Evolutionary conservation across 2,888 invertebrate species (phyloP), one percentile per base, ranked within the genome.

Genomic region (Drosophila lutescens): DNA sequence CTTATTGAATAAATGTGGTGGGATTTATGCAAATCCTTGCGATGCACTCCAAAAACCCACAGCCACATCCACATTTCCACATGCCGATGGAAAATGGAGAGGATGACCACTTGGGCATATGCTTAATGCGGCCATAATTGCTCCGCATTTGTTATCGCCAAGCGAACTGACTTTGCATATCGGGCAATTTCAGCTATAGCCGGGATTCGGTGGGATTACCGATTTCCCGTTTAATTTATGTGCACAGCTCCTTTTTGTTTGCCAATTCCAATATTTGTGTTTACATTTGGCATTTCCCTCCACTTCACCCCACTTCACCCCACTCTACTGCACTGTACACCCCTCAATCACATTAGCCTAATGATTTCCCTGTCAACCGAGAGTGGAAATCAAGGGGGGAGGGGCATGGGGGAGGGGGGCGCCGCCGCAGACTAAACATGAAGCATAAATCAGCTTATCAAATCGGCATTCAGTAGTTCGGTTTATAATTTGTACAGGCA

Each of bases 1-100:
- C 80, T 74, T 76, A 83, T 83, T 88, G 83, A 88, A 83, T 83
- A 79, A 82, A 86, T 88, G 80, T 56, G 78, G 72, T 43, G 47
- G 75, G 88, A 78, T 74, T 84, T 87, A 85, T 87, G 88, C 75
- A 85, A 89, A 84, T 85, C 74, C 76, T 62, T 50, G 13, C 49
- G 49, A 43, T 71, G 69, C 68, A 69, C 56, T 69, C 51, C 26
- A 17, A 32, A 30, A 30, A 12, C 12, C 15, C 47, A 40, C 56
- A 34, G 4, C 12, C 34, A 50, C 38, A 12, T 47, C 12, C 12
- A 47, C 61, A 55, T 59, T 26, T 26, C 12, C 34, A 47, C 69
- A 66, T 70, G 56, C 62, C 63, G 62, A 34, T 53, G 46, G 50
- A 36, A 44, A 30, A 30, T 53, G 46, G 50, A 36, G 46, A 30